Base-by-base conservation (phyloP, 2,797 vertebrate species). In the Spinus pinus region DNA sequence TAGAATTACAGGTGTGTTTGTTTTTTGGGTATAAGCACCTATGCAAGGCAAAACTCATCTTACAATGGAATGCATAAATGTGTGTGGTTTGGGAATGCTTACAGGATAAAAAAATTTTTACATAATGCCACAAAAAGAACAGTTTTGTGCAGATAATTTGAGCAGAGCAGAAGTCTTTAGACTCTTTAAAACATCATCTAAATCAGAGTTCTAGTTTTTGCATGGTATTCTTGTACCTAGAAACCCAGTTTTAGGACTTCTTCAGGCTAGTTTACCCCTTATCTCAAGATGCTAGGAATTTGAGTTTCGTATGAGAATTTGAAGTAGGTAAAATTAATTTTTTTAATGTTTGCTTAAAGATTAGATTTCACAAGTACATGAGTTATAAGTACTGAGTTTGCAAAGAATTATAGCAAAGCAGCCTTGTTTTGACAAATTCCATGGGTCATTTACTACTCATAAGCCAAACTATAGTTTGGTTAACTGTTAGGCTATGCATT, bases 191-290 rank as follows among this genome's bases (percentile, higher is more conserved):
- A 64, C 77, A 13, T 30, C 0, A 0, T 37, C 25, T 71, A 33
- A 41, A 33, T 37, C 16, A 60, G 17, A 83, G 10, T 78, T 67
- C 41, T 67, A 35, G 7, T 19, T 84, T 82, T 75, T 8, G 35
- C 1, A 9, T 27, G 7, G 6, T 54, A n/a, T 69, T 25, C 23
- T 60, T 0, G 1, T 56, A 37, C 7, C 3, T 53, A 74, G 31
- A 81, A 84, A 64, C 6, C 2, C 2, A 79, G 7, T 85, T 75
- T 71, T 41, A 67, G 31, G 28, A 66, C 25, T 74, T 73, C 47
- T 77, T 81, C 10, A 31, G 12, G 4, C 2, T 61, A 15, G 4
- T 64, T 84, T 71, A 31, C 5, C 9, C 44, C 8, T 70, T 27
- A 8, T 46, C 6, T 74, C 16, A 64, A 66, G 7, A 5, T 50